Percentiles rank a stretch among this genome's conserved stretches.
These are phyloP conservation scores for Cromileptes altivelis DNA, from an alignment of 2,113 vertebrate species.

Conservation along the genomic window DNA sequence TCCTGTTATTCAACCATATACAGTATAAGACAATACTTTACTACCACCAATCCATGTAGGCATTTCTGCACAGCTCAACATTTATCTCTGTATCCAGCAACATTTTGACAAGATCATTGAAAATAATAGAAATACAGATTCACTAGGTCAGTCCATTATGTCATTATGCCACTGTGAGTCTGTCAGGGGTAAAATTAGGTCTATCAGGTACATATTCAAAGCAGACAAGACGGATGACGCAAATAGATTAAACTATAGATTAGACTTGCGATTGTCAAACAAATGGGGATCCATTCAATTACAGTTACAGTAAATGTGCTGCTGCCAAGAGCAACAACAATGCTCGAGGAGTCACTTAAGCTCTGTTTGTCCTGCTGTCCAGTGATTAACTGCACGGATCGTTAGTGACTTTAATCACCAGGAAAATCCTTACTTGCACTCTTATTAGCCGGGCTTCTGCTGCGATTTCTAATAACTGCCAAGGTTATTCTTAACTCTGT, in stretches of 20 bases:
- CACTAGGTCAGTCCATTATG: not conserved
- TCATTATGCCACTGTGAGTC: not conserved
- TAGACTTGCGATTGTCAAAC: not conserved
- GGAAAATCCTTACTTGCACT: not conserved
- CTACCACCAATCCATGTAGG: not conserved
- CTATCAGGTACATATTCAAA: slow-evolving; percentile 23
- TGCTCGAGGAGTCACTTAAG: not conserved
- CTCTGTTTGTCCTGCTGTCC: not conserved
- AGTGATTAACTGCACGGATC: not conserved
- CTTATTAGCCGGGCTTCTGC: not conserved
- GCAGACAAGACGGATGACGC: not conserved
- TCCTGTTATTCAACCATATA: not conserved
- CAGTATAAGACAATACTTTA: not conserved
- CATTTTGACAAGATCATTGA: not conserved
- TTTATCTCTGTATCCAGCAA: not conserved
- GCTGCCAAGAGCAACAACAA: slow-evolving; percentile 10
- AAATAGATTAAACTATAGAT: slow-evolving; percentile 3
- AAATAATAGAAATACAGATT: not conserved
- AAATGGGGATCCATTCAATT: not conserved
- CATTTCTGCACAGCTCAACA: not conserved
- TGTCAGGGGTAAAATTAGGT: not conserved
- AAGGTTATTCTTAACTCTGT: not conserved
- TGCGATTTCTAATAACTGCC: not conserved
- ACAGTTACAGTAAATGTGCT: no score
- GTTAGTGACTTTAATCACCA: not conserved